Evolutionary conservation across 1,140 invertebrate genomes (phyloP).

Genomic region (Panonychus citri): DNA sequence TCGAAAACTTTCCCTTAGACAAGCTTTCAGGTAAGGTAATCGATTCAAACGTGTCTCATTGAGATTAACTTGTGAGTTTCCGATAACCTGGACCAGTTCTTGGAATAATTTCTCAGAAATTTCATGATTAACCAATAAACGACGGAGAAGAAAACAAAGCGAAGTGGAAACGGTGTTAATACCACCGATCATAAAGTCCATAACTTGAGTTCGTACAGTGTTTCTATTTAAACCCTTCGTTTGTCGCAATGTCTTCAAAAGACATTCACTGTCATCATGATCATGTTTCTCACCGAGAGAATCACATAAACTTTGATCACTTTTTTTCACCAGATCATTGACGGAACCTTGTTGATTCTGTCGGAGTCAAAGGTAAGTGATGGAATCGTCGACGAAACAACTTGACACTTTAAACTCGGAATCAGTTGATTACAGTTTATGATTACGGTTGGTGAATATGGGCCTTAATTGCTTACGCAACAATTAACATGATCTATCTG

Average conservation of each 20-base stretch:
- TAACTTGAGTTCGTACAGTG: conserved; percentile 11
- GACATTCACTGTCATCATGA: background rate
- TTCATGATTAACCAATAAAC: conserved; percentile 38
- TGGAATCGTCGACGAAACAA: conserved; percentile 15
- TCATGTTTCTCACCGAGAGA: background rate
- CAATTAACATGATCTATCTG: no score
- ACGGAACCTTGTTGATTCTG: conserved; percentile 3
- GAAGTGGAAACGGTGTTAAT: conserved; percentile 36
- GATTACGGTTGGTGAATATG: no score
- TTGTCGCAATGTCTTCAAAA: conserved; percentile 13
- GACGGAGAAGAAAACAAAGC: conserved; percentile 47
- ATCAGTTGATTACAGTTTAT: no score
- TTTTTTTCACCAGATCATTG: conserved; percentile 5
- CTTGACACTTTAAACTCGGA: no score
- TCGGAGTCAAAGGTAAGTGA: conserved; percentile 7
- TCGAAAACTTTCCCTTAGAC: conserved; percentile 58
- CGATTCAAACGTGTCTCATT: conserved; percentile 37
- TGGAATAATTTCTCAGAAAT: conserved; percentile 47
- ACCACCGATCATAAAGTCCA: conserved; percentile 17
- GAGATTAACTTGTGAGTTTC: conserved; percentile 30
- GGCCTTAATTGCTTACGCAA: no score
- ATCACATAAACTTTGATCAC: no score
- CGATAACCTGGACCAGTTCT: conserved; percentile 43
- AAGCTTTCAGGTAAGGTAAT: conserved; percentile 51
- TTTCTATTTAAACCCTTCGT: conserved; percentile 6